Evolutionary conservation across 1,140 invertebrate species (phyloP), one percentile per base, ranked within the genome.

Genomic region (Lepidurus arcticus): DNA sequence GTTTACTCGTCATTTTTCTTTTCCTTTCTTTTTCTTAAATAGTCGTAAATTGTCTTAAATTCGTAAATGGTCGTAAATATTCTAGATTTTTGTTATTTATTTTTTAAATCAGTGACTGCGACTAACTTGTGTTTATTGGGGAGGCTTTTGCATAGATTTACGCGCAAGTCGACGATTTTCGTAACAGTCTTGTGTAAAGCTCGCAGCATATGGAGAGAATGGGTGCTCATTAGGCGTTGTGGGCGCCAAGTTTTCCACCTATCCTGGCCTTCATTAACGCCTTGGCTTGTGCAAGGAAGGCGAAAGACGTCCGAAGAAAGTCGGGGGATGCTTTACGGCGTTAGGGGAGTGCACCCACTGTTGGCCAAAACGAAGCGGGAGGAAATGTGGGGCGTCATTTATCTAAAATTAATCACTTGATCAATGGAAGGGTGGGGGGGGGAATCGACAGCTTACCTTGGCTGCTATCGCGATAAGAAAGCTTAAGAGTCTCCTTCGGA

Each of bases 331-430:
- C 53, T 65, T 65, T 65, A 65, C 53, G 53, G 53, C 53, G 21
- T 65, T n/a, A 65, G 53, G 53, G 21, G n/a, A 6, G 53, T 5
- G 34, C 34, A 34, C 34, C 2, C 34, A 21, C n/a, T 21, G 53
- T 65, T 65, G 53, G 53, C 53, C 21, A 65, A 65, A 65, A 65
- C 53, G 53, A 21, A 65, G 53, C 53, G 16, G 16, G 53, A 21
- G 53, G 45, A 47, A 65, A 65, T 7, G 16, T 65, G 53, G 53
- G 16, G 53, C 53, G 21, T 65, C 53, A 65, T 65, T 65, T 65
- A 65, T 65, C 53, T 65, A n/a, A 65, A 65, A 65, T 65, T 65
- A 65, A 65, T 65, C 53, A 65, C 16, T n/a, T 65, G n/a, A 65
- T 65, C 53, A 65, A 65, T 65, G 53, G 53, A 9, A 16, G 13